Percentiles rank a stretch among this genome's conserved stretches.
phyloP scores from a whole-genome alignment of 2,113 vertebrate species.

The Notarius lentiginosus region DNA sequence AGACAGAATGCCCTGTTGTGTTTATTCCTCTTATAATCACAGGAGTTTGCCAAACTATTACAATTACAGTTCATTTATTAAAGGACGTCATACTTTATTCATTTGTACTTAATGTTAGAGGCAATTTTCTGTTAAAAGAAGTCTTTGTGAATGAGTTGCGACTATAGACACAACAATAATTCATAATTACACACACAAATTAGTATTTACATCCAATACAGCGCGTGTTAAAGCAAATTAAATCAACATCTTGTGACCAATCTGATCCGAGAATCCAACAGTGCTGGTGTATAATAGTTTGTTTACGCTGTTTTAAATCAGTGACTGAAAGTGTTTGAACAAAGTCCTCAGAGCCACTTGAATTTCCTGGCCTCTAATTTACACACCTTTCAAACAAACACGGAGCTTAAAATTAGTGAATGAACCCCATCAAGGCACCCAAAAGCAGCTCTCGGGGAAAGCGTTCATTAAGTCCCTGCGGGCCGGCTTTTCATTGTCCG shows the following conservation, averaged over 20 bases:
- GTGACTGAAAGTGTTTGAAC: slow-evolving; percentile 16
- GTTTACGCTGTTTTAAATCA: slow-evolving; percentile 9
- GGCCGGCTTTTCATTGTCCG: background rate
- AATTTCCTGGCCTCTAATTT: slow-evolving; percentile 14
- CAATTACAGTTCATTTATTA: background rate
- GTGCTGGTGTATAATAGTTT: background rate
- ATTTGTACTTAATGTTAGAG: background rate
- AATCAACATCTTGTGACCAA: background rate
- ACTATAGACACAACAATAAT: background rate
- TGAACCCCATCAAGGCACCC: background rate
- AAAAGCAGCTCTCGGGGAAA: background rate
- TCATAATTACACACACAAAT: background rate
- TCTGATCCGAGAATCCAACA: background rate
- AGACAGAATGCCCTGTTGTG: background rate
- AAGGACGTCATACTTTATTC: background rate
- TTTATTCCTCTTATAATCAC: background rate
- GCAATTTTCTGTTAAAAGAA: background rate
- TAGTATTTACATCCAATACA: background rate
- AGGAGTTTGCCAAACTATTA: background rate
- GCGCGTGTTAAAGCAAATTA: background rate
- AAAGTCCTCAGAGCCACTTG: background rate
- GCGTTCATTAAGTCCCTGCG: slow-evolving; percentile 16
- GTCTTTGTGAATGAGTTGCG: background rate
- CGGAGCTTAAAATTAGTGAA: slow-evolving; percentile 10
- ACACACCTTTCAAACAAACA: slow-evolving; percentile 21